Evolutionary conservation across 2,888 invertebrate species (phyloP).

Genomic region (Polydrusus cervinus): DNA sequence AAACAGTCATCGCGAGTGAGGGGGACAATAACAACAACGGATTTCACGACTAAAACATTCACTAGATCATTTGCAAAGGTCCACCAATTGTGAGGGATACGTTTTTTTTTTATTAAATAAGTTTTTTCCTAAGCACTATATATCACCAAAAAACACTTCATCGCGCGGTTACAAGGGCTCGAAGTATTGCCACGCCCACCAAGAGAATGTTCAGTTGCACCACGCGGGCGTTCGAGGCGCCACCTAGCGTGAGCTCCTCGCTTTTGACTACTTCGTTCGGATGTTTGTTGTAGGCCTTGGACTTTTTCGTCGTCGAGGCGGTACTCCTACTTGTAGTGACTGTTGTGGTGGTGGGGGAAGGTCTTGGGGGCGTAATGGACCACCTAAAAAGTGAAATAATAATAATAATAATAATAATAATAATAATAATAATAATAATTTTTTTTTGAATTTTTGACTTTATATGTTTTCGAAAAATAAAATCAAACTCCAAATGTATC

Average conservation of each 20-base stretch:
- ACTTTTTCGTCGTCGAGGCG: conserved; percentile 79
- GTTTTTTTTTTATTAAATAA: conserved; percentile 7
- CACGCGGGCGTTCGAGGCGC: conserved; percentile 58
- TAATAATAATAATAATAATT: too few species aligned
- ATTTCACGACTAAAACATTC: conserved; percentile 52
- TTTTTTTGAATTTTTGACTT: too few species aligned
- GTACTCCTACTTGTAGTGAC: conserved; percentile 69
- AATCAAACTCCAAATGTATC: too few species aligned
- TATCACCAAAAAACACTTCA: conserved; percentile 45
- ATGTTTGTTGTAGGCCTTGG: conserved; percentile 82
- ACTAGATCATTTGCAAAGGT: conserved; percentile 40
- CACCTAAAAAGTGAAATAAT: conserved; percentile 34
- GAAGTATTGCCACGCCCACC: conserved; percentile 36
- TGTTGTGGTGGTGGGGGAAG: conserved; percentile 78
- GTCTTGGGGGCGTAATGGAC: conserved; percentile 54
- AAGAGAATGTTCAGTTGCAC: conserved; percentile 46
- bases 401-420: neutral
- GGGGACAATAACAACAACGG: conserved; percentile 48
- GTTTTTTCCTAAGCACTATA: conserved; percentile 29
- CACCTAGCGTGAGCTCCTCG: conserved; percentile 89
- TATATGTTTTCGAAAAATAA: too few species aligned
- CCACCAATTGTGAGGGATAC: conserved; percentile 11
- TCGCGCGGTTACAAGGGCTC: conserved; percentile 30
- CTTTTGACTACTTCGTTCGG: conserved; percentile 95
- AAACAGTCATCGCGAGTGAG: conserved; percentile 27